A percentile compares a stretch with the other conserved stretches of the same genome.
Evolutionary conservation across 2,797 vertebrate genomes (phyloP).

Genomic region (Masticophis lateralis): DNA sequence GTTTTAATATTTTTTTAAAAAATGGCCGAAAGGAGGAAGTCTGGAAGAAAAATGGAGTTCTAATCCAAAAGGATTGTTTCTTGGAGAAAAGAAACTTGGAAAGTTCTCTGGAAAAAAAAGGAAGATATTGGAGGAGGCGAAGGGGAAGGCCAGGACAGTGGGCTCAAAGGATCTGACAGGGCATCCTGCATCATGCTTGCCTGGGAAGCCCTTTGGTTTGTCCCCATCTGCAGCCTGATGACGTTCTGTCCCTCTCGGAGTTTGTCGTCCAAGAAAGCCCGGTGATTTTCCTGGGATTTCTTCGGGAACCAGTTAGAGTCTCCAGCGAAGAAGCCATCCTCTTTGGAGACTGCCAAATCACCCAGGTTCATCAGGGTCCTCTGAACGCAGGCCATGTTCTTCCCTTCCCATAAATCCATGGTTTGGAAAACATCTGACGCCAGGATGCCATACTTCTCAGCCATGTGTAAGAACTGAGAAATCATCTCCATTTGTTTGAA

Average conservation of each 20-base stretch:
- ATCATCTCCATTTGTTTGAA: conserved; percentile 82
- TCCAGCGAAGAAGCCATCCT: conserved; percentile 67
- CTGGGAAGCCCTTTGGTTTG: conserved; percentile 93
- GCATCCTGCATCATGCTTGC: conserved; percentile 87
- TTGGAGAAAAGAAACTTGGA: background rate
- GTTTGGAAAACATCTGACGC: conserved; percentile 77
- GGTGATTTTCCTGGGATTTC: conserved; percentile 93
- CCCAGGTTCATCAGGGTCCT: conserved; percentile 77
- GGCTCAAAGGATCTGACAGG: conserved; percentile 88
- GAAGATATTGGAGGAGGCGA: conserved; percentile 31
- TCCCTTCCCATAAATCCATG: conserved; percentile 78
- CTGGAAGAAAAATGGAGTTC: too few species aligned
- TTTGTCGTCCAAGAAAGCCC: conserved; percentile 89
- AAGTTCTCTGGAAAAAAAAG: conserved; percentile 13
- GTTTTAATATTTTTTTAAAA: background rate
- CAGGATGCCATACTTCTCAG: conserved; percentile 70
- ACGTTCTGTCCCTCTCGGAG: conserved; percentile 91
- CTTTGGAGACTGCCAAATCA: conserved; percentile 70
- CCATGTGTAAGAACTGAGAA: conserved; percentile 73
- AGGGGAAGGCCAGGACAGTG: fast-evolving
- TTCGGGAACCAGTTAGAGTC: conserved; percentile 79
- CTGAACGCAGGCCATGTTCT: conserved; percentile 76
- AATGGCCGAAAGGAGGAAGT: background rate
- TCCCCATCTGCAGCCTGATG: conserved; percentile 96
- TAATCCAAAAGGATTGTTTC: fast-evolving